These are phyloP conservation scores for Corapipo altera DNA, from an alignment of 2,113 vertebrate species.

Conservation along the genomic window DNA sequence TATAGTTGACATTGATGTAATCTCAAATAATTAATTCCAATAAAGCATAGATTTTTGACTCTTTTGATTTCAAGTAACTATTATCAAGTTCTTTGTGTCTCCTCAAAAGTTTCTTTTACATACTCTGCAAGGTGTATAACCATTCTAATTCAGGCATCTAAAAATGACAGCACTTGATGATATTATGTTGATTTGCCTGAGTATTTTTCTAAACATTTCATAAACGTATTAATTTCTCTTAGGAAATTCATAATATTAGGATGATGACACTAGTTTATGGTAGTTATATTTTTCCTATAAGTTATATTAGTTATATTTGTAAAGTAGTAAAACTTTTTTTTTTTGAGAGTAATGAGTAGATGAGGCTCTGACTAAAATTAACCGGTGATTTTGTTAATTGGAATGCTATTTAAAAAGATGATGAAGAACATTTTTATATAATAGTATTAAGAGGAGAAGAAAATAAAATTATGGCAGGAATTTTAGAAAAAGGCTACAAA, in stretches of 20 bases:
- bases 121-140: background rate
- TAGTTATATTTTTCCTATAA: background rate
- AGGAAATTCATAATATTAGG: background rate
- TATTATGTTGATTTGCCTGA: background rate
- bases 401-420: background rate
- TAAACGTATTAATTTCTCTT: background rate
- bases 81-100: background rate
- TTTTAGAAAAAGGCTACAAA: background rate
- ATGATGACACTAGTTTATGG: background rate
- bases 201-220: background rate
- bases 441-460: background rate
- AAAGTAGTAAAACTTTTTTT: background rate
- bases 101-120: background rate
- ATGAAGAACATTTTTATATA: background rate
- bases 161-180: background rate
- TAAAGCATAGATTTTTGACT: background rate
- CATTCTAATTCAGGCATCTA: background rate
- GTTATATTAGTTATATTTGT: background rate
- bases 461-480: background rate
- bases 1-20: background rate
- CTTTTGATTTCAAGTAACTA: background rate
- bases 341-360: background rate
- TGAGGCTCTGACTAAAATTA: background rate
- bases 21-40: background rate
- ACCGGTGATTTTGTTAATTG: background rate